These are phyloP conservation scores for Chromobotia macracanthus DNA, from an alignment of 2,797 vertebrate genomes.

Conservation along the genomic window DNA sequence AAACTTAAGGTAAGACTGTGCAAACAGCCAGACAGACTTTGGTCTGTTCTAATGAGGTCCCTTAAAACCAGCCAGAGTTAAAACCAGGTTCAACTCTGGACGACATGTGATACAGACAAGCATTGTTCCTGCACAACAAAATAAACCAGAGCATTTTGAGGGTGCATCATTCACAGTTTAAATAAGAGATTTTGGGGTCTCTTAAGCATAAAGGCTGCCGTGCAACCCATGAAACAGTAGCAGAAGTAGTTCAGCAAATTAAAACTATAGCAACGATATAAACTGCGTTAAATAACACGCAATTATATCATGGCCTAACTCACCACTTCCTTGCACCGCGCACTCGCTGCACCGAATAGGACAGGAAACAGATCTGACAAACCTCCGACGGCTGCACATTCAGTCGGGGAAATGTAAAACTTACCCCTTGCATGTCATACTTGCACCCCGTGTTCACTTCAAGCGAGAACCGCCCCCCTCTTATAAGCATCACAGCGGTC, in stretches of 20 bases:
- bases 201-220: neutral
- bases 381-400: neutral
- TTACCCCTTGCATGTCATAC: neutral
- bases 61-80: neutral
- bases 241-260: neutral
- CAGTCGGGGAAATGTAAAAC: neutral
- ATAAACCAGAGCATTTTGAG: neutral
- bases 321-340: slow-evolving; percentile 29
- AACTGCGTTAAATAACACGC: neutral
- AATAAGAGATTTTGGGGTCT: neutral
- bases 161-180: slow-evolving; percentile 1
- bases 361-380: slow-evolving; percentile 11
- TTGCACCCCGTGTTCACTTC: neutral
- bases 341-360: neutral
- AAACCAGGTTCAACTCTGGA: neutral
- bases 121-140: slow-evolving; percentile 4
- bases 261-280: neutral
- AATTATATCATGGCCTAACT: neutral
- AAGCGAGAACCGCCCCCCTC: neutral
- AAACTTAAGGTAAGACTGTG: slow-evolving; percentile 4
- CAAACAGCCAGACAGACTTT: slow-evolving; percentile 12
- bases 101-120: neutral
- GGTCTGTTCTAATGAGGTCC: neutral
- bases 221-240: neutral
- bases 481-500: neutral